Base-by-base conservation (phyloP, 2,797 vertebrate genomes). In the Ptychadena robeensis region DNA sequence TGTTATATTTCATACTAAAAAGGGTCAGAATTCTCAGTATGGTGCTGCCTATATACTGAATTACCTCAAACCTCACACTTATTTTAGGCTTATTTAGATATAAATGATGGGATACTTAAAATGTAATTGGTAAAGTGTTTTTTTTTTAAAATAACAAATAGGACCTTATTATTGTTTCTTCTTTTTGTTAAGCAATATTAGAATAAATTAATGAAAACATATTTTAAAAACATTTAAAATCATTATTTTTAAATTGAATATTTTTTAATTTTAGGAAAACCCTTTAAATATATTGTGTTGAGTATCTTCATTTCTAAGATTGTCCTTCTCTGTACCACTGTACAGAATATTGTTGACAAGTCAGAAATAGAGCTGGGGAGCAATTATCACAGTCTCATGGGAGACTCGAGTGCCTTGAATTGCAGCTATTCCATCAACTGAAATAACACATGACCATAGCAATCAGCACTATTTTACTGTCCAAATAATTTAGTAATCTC, bases 381-480 rank as follows among this genome's bases (percentile, higher is more conserved):
- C 79, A 73, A 81, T 82, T 74, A 74, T 74, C 72, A 61, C 37
- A 32, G 63, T 59, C 64, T 82, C 63, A 15, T 9, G 71, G 71
- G 80, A 82, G 64, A 74, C 18, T 63, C 71, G 57, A 74, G 79
- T 65, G 69, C 69, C 73, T 81, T 81, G 59, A 48, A 81, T 66
- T 81, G 59, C 59, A 73, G 70, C 70, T 73, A 81, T 81, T 81
- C 59, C 40, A 81, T 81, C 79, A 81, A 66, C 61, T 53, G 76
- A 68, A 64, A 79, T 64, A 78, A 66, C 76, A 57, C 67, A 79
- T 79, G 76, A 59, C 76, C 69, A 80, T 53, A 72, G 79, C 79
- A 80, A 80, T 80, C 79, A 80, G 68, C 79, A 48, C 79, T 72
- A 64, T 80, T 80, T 80, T 80, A 72, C 57, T n/a, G 30, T 65